Percentiles rank a stretch among this genome's conserved stretches.
Evolutionary conservation across 2,113 vertebrate species (phyloP).

Genomic region (Lophotis ruficrista): DNA sequence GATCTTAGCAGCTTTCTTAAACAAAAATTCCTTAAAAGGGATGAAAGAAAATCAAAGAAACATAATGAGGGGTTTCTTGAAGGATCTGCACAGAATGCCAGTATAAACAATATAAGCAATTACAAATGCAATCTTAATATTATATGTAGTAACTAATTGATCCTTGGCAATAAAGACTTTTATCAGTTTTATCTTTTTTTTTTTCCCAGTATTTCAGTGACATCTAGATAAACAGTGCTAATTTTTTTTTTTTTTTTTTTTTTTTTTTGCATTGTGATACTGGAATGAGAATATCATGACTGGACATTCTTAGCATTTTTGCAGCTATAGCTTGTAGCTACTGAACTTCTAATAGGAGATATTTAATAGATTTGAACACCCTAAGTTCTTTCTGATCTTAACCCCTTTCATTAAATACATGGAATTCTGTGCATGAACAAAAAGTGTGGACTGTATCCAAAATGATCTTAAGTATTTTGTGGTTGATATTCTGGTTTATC

Average conservation of each 20-base stretch:
- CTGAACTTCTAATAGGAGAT: neutral
- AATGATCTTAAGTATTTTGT: neutral
- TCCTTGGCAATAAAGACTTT: neutral
- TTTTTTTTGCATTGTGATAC: neutral
- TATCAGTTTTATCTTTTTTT: neutral
- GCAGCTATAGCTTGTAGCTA: neutral
- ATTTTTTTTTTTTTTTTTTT: too few relatives aligned
- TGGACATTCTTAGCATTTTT: neutral
- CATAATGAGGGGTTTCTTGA: neutral
- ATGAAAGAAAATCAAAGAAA: neutral
- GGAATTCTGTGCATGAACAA: neutral
- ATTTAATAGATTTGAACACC: neutral
- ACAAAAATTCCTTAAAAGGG: neutral
- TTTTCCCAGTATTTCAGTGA: neutral
- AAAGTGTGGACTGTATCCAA: neutral
- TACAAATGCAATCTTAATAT: neutral
- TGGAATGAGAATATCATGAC: neutral
- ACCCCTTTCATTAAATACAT: neutral
- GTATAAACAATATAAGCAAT: neutral
- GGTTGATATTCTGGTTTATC: neutral
- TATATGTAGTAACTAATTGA: neutral
- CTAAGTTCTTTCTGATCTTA: neutral
- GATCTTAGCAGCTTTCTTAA: neutral
- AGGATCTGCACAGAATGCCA: neutral
- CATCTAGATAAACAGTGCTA: neutral